phyloP scores from a whole-genome alignment of 2,888 invertebrate genomes.

The Zonitis immaculata region DNA sequence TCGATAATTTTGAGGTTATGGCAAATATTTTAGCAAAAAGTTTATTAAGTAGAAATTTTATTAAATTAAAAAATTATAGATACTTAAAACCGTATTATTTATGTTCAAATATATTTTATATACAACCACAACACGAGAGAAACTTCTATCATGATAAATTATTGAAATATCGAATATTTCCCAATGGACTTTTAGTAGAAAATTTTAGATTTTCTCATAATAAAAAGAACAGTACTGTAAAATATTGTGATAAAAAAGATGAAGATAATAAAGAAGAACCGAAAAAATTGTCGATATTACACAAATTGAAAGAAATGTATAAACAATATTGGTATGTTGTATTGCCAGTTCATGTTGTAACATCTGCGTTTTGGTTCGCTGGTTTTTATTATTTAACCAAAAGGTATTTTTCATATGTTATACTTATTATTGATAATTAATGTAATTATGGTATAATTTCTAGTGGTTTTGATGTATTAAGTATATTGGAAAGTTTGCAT shows the following conservation, averaged over 20 bases:
- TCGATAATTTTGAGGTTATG: slow-evolving; percentile 16
- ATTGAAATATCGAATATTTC: background rate
- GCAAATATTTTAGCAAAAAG: slow-evolving; percentile 20
- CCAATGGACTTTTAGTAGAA: background rate
- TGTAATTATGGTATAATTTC: slow-evolving; percentile 37
- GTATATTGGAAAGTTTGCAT: slow-evolving; percentile 70
- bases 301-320: slow-evolving; percentile 86
- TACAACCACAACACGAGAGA: background rate
- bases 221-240: background rate
- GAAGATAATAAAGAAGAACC: slow-evolving; percentile 7
- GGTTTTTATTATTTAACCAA: slow-evolving; percentile 80
- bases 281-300: slow-evolving; percentile 61
- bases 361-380: slow-evolving; percentile 85
- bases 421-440: background rate
- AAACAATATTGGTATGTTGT: slow-evolving; percentile 96
- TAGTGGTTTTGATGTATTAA: slow-evolving; percentile 89
- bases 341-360: slow-evolving; percentile 86
- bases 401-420: slow-evolving; percentile 57
- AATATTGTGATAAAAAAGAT: slow-evolving; percentile 10
- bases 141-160: slow-evolving; percentile 1
- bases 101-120: background rate
- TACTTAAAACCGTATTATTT: background rate
- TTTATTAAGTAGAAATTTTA: slow-evolving; percentile 13
- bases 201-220: background rate
- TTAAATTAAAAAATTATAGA: slow-evolving; percentile 13